Percentiles rank a stretch among this genome's conserved stretches.
Conservation (phyloP, 2,113 vertebrate genomes). For the Tonatia bakeri region DNA sequence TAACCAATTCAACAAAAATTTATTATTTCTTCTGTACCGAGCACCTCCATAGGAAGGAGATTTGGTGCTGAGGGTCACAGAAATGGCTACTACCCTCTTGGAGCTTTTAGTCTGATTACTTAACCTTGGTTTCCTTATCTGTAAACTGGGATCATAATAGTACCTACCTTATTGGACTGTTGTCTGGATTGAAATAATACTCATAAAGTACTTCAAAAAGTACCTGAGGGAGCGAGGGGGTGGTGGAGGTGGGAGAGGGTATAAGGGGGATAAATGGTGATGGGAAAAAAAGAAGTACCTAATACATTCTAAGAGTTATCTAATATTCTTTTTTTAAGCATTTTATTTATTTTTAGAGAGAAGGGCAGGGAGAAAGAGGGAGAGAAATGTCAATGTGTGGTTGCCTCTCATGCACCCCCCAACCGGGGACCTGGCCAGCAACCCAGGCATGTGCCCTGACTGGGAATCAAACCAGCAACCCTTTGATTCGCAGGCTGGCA, state of each 20-base stretch:
- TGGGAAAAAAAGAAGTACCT: not conserved
- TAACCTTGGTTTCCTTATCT: slow-evolving; percentile 1
- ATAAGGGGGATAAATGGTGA: too few species aligned
- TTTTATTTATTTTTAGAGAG: too few species aligned
- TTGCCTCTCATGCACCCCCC: too few species aligned
- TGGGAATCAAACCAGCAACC: too few species aligned
- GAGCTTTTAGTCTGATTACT: not conserved
- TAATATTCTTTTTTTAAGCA: not conserved
- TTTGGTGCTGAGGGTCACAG: not conserved
- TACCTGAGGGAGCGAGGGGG: too few species aligned
- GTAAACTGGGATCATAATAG: not conserved
- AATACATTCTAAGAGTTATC: not conserved
- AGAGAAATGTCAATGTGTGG: too few species aligned
- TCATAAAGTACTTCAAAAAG: not conserved
- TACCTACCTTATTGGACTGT: not conserved
- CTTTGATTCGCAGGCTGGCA: too few species aligned
- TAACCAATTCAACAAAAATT: not conserved
- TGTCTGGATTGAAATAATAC: slow-evolving; percentile 10
- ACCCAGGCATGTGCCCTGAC: too few species aligned
- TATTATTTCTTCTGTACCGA: not conserved
- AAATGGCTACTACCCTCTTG: not conserved
- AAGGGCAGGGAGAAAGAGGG: too few species aligned
- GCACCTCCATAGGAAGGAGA: not conserved
- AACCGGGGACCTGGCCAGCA: too few species aligned
- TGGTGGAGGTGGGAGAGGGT: too few species aligned